A percentile compares a stretch with the other conserved stretches of the same genome.
Evolutionary conservation across 2,797 vertebrate genomes (phyloP).

Genomic region (Chrysocyon brachyurus): DNA sequence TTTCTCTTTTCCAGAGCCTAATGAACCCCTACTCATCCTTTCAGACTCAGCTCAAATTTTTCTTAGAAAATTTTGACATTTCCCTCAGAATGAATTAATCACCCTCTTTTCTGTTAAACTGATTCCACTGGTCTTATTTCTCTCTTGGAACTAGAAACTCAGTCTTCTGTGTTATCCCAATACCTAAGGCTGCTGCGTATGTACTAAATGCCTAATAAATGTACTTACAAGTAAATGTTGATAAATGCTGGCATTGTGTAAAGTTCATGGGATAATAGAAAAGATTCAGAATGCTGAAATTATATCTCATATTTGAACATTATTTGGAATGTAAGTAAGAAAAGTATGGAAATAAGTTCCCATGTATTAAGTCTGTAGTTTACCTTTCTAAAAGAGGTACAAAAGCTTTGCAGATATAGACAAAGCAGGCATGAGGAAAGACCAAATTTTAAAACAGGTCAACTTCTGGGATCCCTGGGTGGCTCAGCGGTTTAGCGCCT

Average conservation of each 20-base stretch:
- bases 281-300: conserved; percentile 48
- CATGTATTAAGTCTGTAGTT: conserved; percentile 41
- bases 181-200: neutral
- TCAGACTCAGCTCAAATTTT: neutral
- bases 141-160: neutral
- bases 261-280: conserved; percentile 39
- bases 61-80: conserved; percentile 16
- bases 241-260: neutral
- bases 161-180: neutral
- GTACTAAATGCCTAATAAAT: conserved; percentile 1
- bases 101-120: conserved; percentile 47
- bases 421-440: conserved; percentile 28
- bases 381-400: conserved; percentile 42
- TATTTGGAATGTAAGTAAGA: conserved; percentile 27
- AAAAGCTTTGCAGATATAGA: conserved; percentile 31
- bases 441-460: neutral
- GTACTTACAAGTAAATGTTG: neutral
- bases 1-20: neutral
- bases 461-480: neutral
- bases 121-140: conserved; percentile 48
- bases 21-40: conserved; percentile 30
- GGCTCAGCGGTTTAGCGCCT: no score
- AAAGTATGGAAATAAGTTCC: neutral
- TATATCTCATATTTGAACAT: conserved; percentile 53
- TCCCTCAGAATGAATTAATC: conserved; percentile 30